Evolutionary conservation across 2,113 vertebrate species (phyloP).

Genomic region (Haliaeetus leucogaster): DNA sequence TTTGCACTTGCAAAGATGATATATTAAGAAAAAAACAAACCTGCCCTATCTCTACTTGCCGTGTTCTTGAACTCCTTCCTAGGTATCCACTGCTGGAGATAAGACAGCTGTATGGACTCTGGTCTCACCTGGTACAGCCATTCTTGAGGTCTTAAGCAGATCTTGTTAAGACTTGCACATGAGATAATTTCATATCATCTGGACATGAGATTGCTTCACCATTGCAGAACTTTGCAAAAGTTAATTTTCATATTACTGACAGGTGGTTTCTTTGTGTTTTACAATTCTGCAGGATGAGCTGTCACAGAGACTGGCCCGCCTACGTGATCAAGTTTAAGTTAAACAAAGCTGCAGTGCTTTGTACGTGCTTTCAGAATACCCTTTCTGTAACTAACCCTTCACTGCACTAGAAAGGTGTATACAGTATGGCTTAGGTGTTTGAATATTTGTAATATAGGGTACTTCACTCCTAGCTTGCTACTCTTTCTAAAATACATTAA

Average conservation of each 20-base stretch:
- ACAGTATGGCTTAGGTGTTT: background rate
- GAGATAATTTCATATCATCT: background rate
- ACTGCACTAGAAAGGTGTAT: background rate
- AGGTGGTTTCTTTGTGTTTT: background rate
- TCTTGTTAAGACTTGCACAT: background rate
- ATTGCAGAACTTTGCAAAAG: background rate
- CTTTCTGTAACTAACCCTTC: slow-evolving; percentile 14
- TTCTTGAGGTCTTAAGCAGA: background rate
- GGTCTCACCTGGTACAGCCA: background rate
- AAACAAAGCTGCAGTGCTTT: background rate
- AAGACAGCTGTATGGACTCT: background rate
- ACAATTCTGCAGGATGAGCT: slow-evolving; percentile 84
- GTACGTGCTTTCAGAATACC: background rate
- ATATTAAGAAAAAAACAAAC: background rate
- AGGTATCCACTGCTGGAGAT: background rate
- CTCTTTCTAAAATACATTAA: slow-evolving; percentile 43
- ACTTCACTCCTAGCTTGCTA: slow-evolving; percentile 26
- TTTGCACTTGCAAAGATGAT: background rate
- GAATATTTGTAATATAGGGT: slow-evolving; percentile 8
- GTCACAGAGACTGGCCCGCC: slow-evolving; percentile 89
- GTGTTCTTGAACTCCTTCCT: background rate
- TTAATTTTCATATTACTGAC: background rate
- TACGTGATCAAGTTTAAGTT: slow-evolving; percentile 87
- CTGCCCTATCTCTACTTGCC: background rate
- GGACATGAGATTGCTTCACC: background rate